Conservation (phyloP, 2,113 vertebrate genomes). For the Crotalus helleri region DNA sequence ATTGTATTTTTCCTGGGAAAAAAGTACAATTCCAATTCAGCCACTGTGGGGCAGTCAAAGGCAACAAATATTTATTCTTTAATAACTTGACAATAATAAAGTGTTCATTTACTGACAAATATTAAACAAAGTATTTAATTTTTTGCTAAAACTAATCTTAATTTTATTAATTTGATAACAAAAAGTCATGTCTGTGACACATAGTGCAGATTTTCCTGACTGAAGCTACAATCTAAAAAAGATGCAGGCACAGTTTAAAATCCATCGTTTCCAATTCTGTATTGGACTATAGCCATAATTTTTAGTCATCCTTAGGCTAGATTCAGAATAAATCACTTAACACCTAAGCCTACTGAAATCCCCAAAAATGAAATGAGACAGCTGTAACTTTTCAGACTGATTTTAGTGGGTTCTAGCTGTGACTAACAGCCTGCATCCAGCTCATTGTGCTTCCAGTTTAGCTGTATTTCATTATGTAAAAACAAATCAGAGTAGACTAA, state of each 20-base stretch:
- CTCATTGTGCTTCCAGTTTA: background rate
- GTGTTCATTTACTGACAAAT: background rate
- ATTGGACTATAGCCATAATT: background rate
- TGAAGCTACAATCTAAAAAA: background rate
- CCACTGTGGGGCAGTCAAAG: slow-evolving; percentile 34
- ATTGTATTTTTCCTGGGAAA: background rate
- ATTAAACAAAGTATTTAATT: background rate
- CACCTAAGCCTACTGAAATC: background rate
- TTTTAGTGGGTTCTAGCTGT: background rate
- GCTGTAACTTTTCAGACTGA: background rate
- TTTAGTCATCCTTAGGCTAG: background rate
- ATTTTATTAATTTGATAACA: background rate
- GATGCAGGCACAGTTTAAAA: background rate
- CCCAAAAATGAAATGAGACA: background rate
- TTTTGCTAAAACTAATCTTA: background rate
- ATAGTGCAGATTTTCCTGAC: background rate
- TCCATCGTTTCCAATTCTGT: background rate
- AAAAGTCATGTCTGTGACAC: background rate
- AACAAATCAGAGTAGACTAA: background rate
- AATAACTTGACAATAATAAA: background rate
- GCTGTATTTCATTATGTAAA: background rate
- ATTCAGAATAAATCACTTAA: background rate
- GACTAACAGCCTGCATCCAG: background rate
- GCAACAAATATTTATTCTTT: background rate
- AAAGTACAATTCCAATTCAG: background rate